Percentiles rank a stretch among this genome's conserved stretches.
Evolutionary conservation across 2,888 invertebrate genomes (phyloP).

Genomic region (Lasioglossum oenotherae): DNA sequence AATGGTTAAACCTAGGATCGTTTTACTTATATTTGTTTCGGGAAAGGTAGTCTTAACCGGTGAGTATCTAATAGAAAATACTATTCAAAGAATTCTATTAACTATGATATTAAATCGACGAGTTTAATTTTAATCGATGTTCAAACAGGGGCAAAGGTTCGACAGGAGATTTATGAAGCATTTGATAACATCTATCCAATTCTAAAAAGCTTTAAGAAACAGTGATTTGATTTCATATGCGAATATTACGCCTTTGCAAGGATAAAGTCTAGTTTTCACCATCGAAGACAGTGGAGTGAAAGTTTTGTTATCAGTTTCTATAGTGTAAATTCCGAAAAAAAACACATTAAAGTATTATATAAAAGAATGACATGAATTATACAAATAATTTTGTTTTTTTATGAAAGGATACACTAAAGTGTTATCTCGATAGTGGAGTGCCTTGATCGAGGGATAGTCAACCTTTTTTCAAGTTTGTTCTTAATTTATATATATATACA

Average conservation of each 20-base stretch:
- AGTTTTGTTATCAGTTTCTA: not conserved
- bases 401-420: constrained; percentile 21
- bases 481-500: constrained; percentile 29
- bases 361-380: constrained; percentile 1
- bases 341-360: constrained; percentile 9
- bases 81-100: constrained; percentile 17
- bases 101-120: not conserved
- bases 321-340: not conserved
- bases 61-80: constrained; percentile 55
- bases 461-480: constrained; percentile 9
- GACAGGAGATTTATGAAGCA: constrained; percentile 97
- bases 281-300: not conserved
- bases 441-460: constrained; percentile 50
- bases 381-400: constrained; percentile 1
- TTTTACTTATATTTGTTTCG: constrained; percentile 98
- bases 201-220: constrained; percentile 96
- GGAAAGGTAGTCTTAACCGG: constrained; percentile 98
- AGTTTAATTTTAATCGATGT: constrained; percentile 11
- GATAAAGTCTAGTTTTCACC: constrained; percentile 7
- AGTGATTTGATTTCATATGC: constrained; percentile 77
- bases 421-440: constrained; percentile 48
- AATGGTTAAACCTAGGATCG: constrained; percentile 98
- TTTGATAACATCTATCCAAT: constrained; percentile 98
- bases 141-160: constrained; percentile 92
- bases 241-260: constrained; percentile 7